phyloP scores from a whole-genome alignment of 2,888 invertebrate species.

The Lithodes maja region DNA sequence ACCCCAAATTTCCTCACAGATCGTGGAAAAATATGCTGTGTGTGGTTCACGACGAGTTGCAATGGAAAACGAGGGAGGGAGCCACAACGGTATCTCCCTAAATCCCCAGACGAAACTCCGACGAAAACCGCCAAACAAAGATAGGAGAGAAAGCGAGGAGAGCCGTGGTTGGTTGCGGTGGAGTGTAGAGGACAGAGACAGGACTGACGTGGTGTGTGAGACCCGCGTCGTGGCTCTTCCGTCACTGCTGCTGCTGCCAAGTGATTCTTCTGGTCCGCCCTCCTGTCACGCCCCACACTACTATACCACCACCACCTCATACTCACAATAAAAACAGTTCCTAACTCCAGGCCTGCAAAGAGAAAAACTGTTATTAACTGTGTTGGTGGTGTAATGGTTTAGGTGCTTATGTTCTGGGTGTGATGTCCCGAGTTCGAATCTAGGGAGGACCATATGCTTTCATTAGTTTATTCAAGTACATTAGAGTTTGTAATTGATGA shows the following conservation, averaged over 20 bases:
- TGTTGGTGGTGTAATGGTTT: no score
- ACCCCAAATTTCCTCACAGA: no score
- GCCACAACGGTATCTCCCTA: no score
- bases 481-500: no score
- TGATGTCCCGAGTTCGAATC: no score
- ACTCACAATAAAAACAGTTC: slow-evolving; percentile 40
- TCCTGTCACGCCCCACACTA: slow-evolving; percentile 27
- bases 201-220: background rate
- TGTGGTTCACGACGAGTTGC: no score
- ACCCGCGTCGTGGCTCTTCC: background rate
- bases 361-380: background rate
- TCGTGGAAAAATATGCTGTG: no score
- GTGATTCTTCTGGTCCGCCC: slow-evolving; percentile 45
- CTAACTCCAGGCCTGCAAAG: slow-evolving; percentile 50
- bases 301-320: background rate
- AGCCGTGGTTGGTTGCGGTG: background rate
- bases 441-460: no score
- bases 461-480: no score
- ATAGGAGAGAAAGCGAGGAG: background rate
- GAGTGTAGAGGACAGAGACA: background rate
- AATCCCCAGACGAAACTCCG: no score
- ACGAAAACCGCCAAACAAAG: background rate
- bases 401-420: no score
- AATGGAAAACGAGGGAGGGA: no score
- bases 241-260: background rate